These are phyloP conservation scores for Erythrolamprus reginae DNA, from an alignment of 2,113 vertebrate genomes.

Conservation along the genomic window DNA sequence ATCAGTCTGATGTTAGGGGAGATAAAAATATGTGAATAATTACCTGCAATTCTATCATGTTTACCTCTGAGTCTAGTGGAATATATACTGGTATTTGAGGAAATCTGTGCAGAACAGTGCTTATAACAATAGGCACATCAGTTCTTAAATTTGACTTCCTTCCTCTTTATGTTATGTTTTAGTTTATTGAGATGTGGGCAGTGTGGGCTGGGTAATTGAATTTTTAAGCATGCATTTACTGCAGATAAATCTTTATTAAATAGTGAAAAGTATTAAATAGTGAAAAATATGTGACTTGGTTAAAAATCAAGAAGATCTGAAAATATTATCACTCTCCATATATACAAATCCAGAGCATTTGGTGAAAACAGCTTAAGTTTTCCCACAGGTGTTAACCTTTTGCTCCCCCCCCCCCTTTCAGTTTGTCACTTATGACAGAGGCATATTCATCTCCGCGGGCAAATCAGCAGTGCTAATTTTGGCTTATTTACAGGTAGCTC, in stretches of 20 bases:
- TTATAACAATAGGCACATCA: not conserved
- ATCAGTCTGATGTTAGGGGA: not conserved
- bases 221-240: constrained; percentile 37
- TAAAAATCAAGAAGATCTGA: not conserved
- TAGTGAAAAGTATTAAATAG: too few relatives aligned
- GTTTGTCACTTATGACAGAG: not conserved
- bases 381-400: not conserved
- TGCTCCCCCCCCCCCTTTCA: not conserved
- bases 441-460: not conserved
- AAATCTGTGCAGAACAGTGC: not conserved
- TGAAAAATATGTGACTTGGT: constrained; percentile 11
- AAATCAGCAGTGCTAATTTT: not conserved
- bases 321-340: not conserved
- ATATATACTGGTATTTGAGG: not conserved
- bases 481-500: not conserved
- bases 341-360: not conserved
- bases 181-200: constrained; percentile 54
- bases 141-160: constrained; percentile 34
- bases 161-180: constrained; percentile 47
- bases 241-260: constrained; percentile 33
- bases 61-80: not conserved
- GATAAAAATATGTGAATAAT: not conserved
- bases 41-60: not conserved
- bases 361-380: not conserved
- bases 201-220: constrained; percentile 31